These are phyloP conservation scores for Sibirionetta formosa DNA, from an alignment of 2,797 vertebrate genomes.

Conservation along the genomic window DNA sequence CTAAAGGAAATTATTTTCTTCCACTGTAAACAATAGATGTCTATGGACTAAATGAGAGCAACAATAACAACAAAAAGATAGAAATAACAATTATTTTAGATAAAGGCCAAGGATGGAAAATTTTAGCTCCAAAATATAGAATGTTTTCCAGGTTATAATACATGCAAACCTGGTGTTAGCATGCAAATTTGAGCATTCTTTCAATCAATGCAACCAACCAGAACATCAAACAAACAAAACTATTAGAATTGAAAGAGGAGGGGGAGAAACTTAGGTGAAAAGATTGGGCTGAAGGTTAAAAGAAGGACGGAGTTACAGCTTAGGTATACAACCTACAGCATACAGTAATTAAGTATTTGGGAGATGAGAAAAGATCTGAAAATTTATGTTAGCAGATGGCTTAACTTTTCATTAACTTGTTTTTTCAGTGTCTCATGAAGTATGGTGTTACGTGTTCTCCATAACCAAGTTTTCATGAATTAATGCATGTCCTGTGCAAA, in stretches of 20 bases:
- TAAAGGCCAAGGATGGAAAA: neutral
- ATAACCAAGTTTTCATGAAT: neutral
- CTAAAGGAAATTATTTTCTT: neutral
- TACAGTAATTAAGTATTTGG: neutral
- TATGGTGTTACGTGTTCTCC: neutral
- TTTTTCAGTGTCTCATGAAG: neutral
- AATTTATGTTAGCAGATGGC: neutral
- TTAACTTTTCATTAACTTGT: neutral
- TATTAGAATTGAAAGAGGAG: neutral
- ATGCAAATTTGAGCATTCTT: conserved; percentile 18
- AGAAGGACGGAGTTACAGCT: neutral
- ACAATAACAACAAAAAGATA: neutral
- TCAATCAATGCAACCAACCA: conserved; percentile 1
- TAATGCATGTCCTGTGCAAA: neutral
- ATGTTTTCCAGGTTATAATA: neutral
- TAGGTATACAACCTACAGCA: neutral
- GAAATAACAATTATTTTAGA: neutral
- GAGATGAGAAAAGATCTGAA: neutral
- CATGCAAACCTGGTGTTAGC: neutral
- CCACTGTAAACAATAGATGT: neutral
- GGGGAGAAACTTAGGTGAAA: neutral
- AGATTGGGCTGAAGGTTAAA: conserved; percentile 1
- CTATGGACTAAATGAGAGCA: neutral
- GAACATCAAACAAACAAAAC: conserved; percentile 23
- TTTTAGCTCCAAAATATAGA: neutral